phyloP scores from a whole-genome alignment of 1,140 invertebrate genomes.

The Pseudomyrmex gracilis region DNA sequence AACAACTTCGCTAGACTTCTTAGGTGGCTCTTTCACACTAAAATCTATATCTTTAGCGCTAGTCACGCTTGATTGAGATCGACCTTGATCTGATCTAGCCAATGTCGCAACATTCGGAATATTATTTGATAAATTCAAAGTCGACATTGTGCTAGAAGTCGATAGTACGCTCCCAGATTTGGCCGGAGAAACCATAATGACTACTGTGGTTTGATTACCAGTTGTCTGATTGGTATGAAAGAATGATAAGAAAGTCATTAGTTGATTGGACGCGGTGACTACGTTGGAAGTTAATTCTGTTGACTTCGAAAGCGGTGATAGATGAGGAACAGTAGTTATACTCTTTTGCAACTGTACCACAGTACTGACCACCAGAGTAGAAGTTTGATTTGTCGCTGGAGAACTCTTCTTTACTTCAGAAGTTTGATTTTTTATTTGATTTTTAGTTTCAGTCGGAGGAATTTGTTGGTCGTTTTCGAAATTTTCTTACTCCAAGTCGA shows the following conservation, averaged over 20 bases:
- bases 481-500: conserved; percentile 80
- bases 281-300: conserved; percentile 90
- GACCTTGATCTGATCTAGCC: conserved; percentile 23
- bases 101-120: conserved; percentile 45
- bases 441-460: conserved; percentile 60
- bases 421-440: conserved; percentile 55
- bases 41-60: conserved; percentile 24
- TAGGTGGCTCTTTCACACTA: conserved; percentile 4
- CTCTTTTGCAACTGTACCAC: conserved; percentile 79
- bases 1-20: conserved; percentile 65
- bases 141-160: conserved; percentile 72
- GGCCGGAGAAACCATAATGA: conserved; percentile 87
- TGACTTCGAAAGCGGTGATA: conserved; percentile 90
- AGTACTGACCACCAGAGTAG: conserved; percentile 70
- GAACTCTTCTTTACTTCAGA: conserved; percentile 65
- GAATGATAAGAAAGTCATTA: conserved; percentile 85
- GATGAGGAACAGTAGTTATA: conserved; percentile 87
- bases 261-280: conserved; percentile 89
- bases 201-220: conserved; percentile 73
- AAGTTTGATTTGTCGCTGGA: conserved; percentile 57
- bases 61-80: background rate
- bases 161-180: conserved; percentile 69
- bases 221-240: conserved; percentile 79
- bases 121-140: conserved; percentile 69
- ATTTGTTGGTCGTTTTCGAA: conserved; percentile 68